These are phyloP conservation scores for Phrynocephalus vlangalii DNA, from an alignment of 2,797 vertebrate genomes.

Conservation along the genomic window DNA sequence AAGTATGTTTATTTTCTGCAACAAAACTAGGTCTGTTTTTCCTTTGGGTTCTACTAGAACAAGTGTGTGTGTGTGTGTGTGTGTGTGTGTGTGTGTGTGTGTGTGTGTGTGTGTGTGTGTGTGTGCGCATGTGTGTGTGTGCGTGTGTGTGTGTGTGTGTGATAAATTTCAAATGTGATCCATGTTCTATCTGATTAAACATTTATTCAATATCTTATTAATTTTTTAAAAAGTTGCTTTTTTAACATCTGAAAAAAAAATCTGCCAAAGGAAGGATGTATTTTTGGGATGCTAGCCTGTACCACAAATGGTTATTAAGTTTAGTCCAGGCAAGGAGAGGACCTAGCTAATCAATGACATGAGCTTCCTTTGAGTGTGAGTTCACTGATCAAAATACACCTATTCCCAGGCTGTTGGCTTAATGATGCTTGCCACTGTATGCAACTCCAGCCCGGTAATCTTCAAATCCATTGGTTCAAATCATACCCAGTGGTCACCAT, in stretches of 20 bases:
- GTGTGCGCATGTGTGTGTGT: no score
- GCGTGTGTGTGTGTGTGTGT: no score
- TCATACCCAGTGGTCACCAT: background rate
- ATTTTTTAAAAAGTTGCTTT: background rate
- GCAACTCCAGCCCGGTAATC: background rate
- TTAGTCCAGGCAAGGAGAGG: background rate
- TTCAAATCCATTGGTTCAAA: background rate
- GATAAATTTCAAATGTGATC: background rate
- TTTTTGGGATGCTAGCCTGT: background rate
- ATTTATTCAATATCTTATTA: background rate
- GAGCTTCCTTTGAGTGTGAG: background rate
- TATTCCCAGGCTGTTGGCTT: background rate
- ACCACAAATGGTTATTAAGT: background rate
- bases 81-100: no score
- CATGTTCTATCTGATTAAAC: background rate
- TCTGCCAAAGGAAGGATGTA: background rate
- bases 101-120: no score
- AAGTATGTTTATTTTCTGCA: no score
- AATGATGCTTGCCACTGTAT: background rate
- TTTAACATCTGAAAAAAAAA: background rate
- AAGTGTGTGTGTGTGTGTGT: no score
- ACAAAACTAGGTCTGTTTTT: no score
- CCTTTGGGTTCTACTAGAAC: no score
- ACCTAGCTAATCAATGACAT: background rate
- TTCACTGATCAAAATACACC: background rate